Conservation (phyloP, 2,113 vertebrate species). For the Martes martes region DNA sequence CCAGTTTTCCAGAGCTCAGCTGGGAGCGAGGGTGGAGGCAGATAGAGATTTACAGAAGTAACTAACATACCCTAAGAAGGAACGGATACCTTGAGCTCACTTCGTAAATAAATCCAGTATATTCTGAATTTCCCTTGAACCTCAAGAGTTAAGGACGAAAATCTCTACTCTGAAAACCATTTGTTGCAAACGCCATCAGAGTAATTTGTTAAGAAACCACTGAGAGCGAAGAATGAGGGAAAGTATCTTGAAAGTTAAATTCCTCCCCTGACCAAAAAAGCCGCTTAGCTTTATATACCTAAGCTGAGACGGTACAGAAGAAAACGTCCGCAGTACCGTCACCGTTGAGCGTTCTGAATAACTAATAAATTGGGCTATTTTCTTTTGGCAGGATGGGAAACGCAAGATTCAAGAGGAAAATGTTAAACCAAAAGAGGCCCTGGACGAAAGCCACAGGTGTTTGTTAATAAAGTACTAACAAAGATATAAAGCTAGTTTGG, state of each 20-base stretch:
- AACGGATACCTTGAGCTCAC: not conserved
- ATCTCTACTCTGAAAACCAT: constrained; percentile 13
- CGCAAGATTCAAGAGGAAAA: constrained; percentile 80
- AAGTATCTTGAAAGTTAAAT: constrained; percentile 20
- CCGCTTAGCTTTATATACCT: not conserved
- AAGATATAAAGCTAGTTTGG: not conserved
- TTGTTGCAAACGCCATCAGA: not conserved
- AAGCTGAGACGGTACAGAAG: not conserved
- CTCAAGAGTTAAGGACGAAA: constrained; percentile 1
- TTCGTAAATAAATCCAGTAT: not conserved
- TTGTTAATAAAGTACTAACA: constrained; percentile 65
- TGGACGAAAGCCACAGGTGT: constrained; percentile 76
- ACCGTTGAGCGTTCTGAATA: not conserved
- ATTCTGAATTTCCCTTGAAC: constrained; percentile 28
- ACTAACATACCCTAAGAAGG: not conserved
- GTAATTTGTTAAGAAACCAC: constrained; percentile 3
- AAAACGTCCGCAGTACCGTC: not conserved
- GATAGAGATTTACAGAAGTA: not conserved
- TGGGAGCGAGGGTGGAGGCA: too few relatives aligned
- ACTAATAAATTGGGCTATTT: constrained; percentile 42
- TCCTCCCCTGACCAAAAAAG: not conserved
- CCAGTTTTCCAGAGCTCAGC: not conserved
- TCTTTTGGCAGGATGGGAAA: constrained; percentile 80
- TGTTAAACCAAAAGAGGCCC: constrained; percentile 52
- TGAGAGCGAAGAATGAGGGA: not conserved